Evolutionary conservation across 1,140 invertebrate species (phyloP).

Genomic region (Neoseiulus cucumeris): DNA sequence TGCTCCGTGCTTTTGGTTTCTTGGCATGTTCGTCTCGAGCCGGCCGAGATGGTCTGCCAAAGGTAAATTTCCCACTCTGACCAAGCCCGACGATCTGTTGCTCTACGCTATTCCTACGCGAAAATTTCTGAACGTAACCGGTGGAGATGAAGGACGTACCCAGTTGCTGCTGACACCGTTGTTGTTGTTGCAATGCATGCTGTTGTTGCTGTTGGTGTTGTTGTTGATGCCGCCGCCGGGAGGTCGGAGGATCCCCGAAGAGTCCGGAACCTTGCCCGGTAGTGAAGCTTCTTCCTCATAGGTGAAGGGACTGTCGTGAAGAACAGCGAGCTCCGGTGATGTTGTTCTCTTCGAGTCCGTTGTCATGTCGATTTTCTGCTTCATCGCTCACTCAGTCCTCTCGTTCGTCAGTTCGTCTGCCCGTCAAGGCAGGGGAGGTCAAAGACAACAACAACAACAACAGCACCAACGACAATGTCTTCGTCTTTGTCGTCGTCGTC

Average conservation of each 20-base stretch:
- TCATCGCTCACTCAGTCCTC: background rate
- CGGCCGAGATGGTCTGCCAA: no score
- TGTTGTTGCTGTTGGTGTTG: no score
- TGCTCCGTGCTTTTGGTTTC: no score
- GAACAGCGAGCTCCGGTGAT: background rate
- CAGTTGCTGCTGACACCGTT: background rate
- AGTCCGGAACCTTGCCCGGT: background rate
- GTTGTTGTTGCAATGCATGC: no score
- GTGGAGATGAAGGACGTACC: background rate
- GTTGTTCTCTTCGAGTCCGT: background rate
- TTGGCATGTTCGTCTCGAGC: no score
- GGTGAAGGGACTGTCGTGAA: background rate
- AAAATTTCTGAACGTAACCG: no score
- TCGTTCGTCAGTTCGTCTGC: background rate
- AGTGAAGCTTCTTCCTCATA: background rate
- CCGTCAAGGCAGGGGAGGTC: background rate
- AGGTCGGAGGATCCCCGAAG: background rate
- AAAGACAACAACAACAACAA: background rate
- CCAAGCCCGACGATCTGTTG: no score
- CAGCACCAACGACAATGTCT: background rate
- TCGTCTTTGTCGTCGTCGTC: no score
- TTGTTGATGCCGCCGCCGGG: no score
- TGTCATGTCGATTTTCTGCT: conserved; percentile 11
- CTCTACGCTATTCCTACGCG: no score
- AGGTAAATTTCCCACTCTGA: no score